A percentile compares a stretch with the other conserved stretches of the same genome.
These are phyloP conservation scores for Sinella curviseta DNA, from an alignment of 1,140 invertebrate genomes.

Conservation along the genomic window DNA sequence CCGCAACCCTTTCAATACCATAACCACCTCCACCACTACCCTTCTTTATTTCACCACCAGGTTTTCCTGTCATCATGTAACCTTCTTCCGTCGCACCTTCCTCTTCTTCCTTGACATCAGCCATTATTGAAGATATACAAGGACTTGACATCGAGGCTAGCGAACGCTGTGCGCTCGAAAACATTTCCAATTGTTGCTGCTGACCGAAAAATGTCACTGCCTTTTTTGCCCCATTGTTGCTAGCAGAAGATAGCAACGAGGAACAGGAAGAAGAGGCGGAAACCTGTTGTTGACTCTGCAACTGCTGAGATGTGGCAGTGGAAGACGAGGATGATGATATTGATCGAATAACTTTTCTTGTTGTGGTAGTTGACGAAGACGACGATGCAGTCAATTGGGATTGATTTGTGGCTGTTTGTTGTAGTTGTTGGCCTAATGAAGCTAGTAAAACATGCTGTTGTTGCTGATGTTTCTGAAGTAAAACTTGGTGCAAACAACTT, in stretches of 20 bases:
- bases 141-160: background rate
- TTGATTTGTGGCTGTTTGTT: background rate
- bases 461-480: background rate
- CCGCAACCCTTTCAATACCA: background rate
- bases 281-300: constrained; percentile 15
- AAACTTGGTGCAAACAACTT: background rate
- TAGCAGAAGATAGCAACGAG: background rate
- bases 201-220: constrained; percentile 4
- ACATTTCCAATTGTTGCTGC: background rate
- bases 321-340: background rate
- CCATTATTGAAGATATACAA: background rate
- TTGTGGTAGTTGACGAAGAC: background rate
- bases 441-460: background rate
- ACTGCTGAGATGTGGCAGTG: background rate
- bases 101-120: background rate
- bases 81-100: background rate
- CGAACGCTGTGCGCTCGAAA: background rate
- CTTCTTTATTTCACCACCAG: background rate
- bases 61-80: background rate
- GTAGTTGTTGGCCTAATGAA: background rate
- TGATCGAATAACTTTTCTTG: constrained; percentile 12
- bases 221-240: background rate
- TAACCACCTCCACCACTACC: background rate
- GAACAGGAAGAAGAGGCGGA: background rate
- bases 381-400: background rate